Base-by-base conservation (phyloP, 2,888 invertebrate species). In the Amblyjoppa fuscipennis region DNA sequence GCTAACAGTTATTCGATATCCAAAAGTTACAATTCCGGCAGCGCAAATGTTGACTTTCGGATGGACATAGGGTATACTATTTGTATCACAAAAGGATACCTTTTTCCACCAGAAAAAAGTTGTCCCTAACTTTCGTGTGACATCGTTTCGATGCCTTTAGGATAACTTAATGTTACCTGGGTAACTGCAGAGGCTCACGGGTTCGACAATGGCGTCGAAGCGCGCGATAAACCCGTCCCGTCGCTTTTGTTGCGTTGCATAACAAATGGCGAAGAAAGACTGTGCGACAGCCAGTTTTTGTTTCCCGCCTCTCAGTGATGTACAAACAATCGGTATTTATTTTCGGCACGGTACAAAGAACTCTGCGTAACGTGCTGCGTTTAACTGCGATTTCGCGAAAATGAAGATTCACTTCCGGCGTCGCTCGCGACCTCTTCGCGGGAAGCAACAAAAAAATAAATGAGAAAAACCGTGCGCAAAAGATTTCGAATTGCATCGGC, bases 401-500 rank as follows among this genome's bases (percentile, higher is more conserved):
- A 20, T 7, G 53, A 51, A 9, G 3, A 69, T 51, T 70, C 6
- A 31, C 51, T 66, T 66, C 75, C 79, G 83, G 71, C 56, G 59
- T 38, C 34, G 13, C 0, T n/a, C 16, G n/a, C 31, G 49, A 4
- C 56, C 6, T 31, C 34, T 25, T 28, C 59, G 59, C 59, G 28
- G 3, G 3, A 9, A 59, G 13, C 11, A 1, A 4, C 16, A 4
- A 13, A 16, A 51, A 16, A 51, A 16, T 51, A 16, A 53, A n/a
- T 28, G 25, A 59, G 51, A 59, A 75, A 56, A 20, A 56, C 6
- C 56, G 56, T 56, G 59, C 13, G 28, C 59, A 20, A 6, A 53
- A 13, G 1, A 28, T 59, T 80, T 85, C 61, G 53, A 85, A 80
- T 61, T 11, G 1, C 28, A 38, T 34, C 68, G 45, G 59, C 71